Evolutionary conservation across 1,140 invertebrate genomes (phyloP).

Genomic region (Cyrtorhinus lividipennis): DNA sequence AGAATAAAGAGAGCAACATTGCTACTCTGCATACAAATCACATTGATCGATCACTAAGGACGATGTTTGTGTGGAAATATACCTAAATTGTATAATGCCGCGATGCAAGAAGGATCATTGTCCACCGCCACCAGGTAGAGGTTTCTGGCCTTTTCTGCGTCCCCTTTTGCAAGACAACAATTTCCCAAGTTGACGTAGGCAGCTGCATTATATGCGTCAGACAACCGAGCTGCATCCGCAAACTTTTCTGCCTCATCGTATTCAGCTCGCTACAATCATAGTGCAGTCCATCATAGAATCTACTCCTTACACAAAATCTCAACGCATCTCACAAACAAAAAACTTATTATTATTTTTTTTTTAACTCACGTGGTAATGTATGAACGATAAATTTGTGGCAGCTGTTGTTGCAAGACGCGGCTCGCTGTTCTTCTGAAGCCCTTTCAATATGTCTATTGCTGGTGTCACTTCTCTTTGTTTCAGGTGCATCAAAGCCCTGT

Average conservation of each 20-base stretch:
- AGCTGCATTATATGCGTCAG: slow-evolving; percentile 65
- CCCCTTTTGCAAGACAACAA: slow-evolving; percentile 54
- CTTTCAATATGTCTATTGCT: slow-evolving; percentile 74
- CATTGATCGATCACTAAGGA: neutral
- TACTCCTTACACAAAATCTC: neutral
- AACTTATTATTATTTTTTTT: neutral
- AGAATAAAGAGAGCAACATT: slow-evolving; percentile 16
- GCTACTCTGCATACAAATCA: slow-evolving; percentile 1
- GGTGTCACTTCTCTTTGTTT: slow-evolving; percentile 67
- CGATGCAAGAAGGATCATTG: slow-evolving; percentile 68
- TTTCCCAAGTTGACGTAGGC: slow-evolving; percentile 84
- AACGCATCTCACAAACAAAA: neutral
- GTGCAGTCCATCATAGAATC: neutral
- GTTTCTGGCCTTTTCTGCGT: slow-evolving; percentile 58
- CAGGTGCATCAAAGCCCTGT: slow-evolving; percentile 80
- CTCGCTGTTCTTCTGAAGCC: slow-evolving; percentile 68
- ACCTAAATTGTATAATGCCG: slow-evolving; percentile 86
- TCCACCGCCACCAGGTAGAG: slow-evolving; percentile 64
- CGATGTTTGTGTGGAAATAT: slow-evolving; percentile 16
- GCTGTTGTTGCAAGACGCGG: slow-evolving; percentile 71
- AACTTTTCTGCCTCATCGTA: slow-evolving; percentile 69
- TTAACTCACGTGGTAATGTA: slow-evolving; percentile 80
- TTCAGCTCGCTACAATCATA: slow-evolving; percentile 62
- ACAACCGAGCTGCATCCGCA: slow-evolving; percentile 54
- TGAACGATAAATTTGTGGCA: slow-evolving; percentile 79